phyloP scores from a whole-genome alignment of 2,113 vertebrate species.

The Silurus glanis region DNA sequence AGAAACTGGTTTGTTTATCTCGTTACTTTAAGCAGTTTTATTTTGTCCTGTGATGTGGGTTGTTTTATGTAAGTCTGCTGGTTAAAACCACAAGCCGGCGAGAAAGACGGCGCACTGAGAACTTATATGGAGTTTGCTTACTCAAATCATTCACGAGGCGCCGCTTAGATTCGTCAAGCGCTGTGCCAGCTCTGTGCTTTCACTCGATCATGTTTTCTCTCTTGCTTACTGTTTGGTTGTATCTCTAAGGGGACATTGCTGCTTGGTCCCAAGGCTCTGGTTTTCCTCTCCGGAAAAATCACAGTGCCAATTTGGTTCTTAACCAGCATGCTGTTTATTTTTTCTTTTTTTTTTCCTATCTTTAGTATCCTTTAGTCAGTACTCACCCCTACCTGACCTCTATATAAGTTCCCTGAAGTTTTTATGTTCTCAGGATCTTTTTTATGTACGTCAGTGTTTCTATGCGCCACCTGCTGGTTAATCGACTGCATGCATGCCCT shows the following conservation, averaged over 20 bases:
- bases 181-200: neutral
- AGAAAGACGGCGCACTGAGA: neutral
- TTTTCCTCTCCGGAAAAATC: slow-evolving; percentile 25
- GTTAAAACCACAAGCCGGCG: neutral
- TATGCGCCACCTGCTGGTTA: slow-evolving; percentile 21
- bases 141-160: neutral
- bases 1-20: slow-evolving; percentile 37
- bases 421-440: slow-evolving; percentile 17
- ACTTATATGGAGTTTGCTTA: slow-evolving; percentile 28
- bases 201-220: neutral
- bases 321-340: neutral
- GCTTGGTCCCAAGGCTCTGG: slow-evolving; percentile 1
- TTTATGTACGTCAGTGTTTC: neutral
- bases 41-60: neutral
- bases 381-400: slow-evolving; percentile 23
- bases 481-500: neutral
- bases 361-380: neutral
- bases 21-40: neutral
- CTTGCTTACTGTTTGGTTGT: neutral
- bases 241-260: slow-evolving; percentile 10
- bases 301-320: neutral
- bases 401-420: neutral
- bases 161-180: neutral
- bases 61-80: neutral
- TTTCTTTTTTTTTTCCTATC: neutral